phyloP scores from a whole-genome alignment of 2,888 invertebrate species.

The Choristoneura rosaceana region DNA sequence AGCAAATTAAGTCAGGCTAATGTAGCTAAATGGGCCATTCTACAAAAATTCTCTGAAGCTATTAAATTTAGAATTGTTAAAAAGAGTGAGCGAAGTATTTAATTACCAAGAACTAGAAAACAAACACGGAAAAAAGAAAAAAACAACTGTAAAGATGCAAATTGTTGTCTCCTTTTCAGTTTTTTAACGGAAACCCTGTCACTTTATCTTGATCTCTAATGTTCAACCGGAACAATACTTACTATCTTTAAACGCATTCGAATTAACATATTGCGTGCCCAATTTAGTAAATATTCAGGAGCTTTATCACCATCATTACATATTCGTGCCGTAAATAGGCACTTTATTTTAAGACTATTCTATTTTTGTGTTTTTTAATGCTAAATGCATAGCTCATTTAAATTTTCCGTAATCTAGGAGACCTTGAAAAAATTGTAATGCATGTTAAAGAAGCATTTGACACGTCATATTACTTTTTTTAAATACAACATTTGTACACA shows the following conservation, averaged over 20 bases:
- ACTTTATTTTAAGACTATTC: background rate
- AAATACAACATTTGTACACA: too few relatives aligned
- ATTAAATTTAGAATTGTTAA: background rate
- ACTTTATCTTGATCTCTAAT: background rate
- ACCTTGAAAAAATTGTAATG: background rate
- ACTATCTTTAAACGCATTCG: conserved; percentile 10
- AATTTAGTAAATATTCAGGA: conserved; percentile 8
- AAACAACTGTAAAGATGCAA: background rate
- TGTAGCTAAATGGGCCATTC: background rate
- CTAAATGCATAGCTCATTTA: background rate
- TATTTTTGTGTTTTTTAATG: background rate
- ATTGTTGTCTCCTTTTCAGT: background rate
- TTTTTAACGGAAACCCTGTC: background rate
- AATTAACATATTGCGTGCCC: conserved; percentile 26
- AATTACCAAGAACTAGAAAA: too few relatives aligned
- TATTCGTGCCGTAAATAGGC: background rate
- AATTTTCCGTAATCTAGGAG: background rate
- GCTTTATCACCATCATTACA: conserved; percentile 9
- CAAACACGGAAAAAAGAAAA: too few relatives aligned
- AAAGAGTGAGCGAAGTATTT: too few relatives aligned
- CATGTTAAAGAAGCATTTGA: background rate
- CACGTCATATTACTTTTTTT: too few relatives aligned
- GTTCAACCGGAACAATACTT: conserved; percentile 1
- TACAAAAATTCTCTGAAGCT: background rate
- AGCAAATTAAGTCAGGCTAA: conserved; percentile 15